phyloP scores from a whole-genome alignment of 2,888 invertebrate species.

The Chironomus riparius region DNA sequence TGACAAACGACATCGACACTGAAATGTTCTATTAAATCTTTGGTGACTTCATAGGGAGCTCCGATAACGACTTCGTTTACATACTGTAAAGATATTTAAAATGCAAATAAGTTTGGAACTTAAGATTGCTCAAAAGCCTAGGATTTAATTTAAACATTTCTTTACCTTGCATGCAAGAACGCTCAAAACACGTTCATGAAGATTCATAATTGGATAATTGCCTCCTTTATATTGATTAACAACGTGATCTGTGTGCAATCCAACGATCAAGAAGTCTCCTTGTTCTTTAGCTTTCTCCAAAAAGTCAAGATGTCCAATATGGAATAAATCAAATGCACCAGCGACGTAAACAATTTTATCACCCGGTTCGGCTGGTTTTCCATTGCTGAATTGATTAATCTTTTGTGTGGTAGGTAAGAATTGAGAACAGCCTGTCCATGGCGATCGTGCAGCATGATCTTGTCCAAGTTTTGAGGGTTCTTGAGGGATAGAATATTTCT shows the following conservation, averaged over 20 bases:
- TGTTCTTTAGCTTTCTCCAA: slow-evolving; percentile 77
- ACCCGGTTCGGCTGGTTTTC: slow-evolving; percentile 66
- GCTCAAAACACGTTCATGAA: slow-evolving; percentile 93
- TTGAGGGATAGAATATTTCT: slow-evolving; percentile 29
- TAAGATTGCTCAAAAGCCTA: not conserved
- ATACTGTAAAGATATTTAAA: slow-evolving; percentile 53
- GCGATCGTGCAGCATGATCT: slow-evolving; percentile 78
- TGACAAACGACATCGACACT: slow-evolving; percentile 85
- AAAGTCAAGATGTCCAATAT: slow-evolving; percentile 96
- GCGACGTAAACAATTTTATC: slow-evolving; percentile 84
- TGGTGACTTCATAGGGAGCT: slow-evolving; percentile 88
- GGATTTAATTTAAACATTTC: not conserved
- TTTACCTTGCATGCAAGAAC: slow-evolving; percentile 90
- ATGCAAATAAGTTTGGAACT: no score
- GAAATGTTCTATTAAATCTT: slow-evolving; percentile 92
- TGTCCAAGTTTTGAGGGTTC: slow-evolving; percentile 79
- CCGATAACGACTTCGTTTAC: slow-evolving; percentile 98
- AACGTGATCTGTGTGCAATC: slow-evolving; percentile 89
- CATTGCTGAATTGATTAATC: slow-evolving; percentile 89
- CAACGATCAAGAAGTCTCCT: slow-evolving; percentile 94
- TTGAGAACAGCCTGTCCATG: slow-evolving; percentile 96
- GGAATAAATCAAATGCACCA: slow-evolving; percentile 97
- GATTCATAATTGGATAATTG: slow-evolving; percentile 98
- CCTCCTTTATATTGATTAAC: slow-evolving; percentile 86
- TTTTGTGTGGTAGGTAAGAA: slow-evolving; percentile 93